Conservation (phyloP, 2,797 vertebrate genomes). For the Adrianichthys oophorus region DNA sequence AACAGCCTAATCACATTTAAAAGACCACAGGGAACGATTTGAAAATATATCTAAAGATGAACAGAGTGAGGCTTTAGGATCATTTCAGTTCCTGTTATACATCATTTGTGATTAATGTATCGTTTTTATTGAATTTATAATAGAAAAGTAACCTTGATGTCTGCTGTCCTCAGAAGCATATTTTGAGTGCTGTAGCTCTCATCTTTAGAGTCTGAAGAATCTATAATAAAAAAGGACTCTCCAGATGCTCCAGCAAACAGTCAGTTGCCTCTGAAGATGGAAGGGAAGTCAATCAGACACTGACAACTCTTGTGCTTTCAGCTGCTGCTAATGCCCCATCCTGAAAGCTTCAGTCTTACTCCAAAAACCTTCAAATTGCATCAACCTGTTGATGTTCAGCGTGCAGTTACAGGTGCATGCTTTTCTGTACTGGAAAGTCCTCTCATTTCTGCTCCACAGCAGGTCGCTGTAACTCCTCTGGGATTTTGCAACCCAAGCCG, state of each 20-base stretch:
- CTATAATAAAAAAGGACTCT: slow-evolving; percentile 3
- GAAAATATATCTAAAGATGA: too few species aligned
- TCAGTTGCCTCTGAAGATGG: slow-evolving; percentile 26
- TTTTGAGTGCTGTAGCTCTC: slow-evolving; percentile 3
- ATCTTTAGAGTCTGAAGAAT: neutral
- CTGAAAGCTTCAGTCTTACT: slow-evolving; percentile 2
- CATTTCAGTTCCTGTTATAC: too few species aligned
- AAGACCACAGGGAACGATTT: too few species aligned
- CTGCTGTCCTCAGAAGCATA: neutral
- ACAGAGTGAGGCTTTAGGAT: too few species aligned
- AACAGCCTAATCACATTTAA: too few species aligned
- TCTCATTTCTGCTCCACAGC: slow-evolving; percentile 2
- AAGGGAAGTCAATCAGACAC: too few species aligned
- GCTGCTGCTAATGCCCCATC: too few species aligned
- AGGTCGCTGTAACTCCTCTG: neutral
- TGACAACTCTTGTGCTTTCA: too few species aligned
- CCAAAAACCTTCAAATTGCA: slow-evolving; percentile 12
- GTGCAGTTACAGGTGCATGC: neutral
- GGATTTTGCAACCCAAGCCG: neutral
- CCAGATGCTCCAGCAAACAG: slow-evolving; percentile 16
- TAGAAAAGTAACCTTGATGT: neutral
- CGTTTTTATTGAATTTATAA: neutral
- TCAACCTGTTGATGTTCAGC: neutral
- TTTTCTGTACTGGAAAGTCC: neutral
- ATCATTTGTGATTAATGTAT: too few species aligned